Evolutionary conservation across 2,888 invertebrate genomes (phyloP).

Genomic region (Ellobium chinense): DNA sequence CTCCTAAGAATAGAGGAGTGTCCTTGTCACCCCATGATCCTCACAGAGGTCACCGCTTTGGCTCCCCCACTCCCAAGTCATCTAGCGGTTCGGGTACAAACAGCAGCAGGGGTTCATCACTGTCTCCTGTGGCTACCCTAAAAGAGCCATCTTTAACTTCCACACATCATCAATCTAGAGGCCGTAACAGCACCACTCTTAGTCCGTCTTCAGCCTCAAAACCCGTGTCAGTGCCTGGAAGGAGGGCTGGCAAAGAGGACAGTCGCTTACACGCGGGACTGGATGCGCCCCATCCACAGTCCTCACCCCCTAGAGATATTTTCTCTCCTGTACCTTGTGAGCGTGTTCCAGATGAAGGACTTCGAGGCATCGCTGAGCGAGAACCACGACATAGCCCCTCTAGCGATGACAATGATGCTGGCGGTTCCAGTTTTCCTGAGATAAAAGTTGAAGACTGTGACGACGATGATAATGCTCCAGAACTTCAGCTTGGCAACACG

Average conservation of each 20-base stretch:
- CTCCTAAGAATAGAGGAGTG: background rate
- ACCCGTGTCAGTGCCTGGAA: background rate
- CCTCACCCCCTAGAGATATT: background rate
- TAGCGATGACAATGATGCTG: background rate
- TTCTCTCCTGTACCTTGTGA: conserved; percentile 26
- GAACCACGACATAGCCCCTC: no score
- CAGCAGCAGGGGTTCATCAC: background rate
- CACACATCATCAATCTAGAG: no score
- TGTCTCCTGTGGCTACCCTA: background rate
- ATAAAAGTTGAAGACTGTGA: conserved; percentile 15
- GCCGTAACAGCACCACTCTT: background rate
- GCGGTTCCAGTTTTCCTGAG: background rate
- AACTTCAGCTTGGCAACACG: background rate
- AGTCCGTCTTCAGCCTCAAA: background rate
- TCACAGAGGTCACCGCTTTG: background rate
- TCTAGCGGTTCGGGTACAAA: background rate
- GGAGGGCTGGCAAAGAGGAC: background rate
- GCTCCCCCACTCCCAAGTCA: background rate
- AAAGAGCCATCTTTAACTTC: background rate
- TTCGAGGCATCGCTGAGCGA: background rate
- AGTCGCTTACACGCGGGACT: background rate
- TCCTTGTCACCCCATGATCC: background rate
- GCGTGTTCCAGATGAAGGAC: background rate
- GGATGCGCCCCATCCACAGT: background rate
- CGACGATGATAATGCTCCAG: background rate